Conservation (phyloP, 2,113 vertebrate genomes). For the Sialia sialis region DNA sequence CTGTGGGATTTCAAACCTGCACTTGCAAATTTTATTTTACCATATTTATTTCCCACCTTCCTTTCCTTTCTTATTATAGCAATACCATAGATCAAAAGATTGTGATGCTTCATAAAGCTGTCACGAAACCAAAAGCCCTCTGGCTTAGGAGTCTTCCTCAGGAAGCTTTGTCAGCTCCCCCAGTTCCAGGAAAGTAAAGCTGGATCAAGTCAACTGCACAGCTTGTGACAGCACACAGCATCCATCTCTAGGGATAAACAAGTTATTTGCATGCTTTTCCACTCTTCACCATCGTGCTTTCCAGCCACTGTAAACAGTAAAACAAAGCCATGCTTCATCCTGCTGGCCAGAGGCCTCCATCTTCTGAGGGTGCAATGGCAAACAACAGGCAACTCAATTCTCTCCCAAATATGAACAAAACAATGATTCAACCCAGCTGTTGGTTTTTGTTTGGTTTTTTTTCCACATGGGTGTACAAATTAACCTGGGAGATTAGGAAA, state of each 20-base stretch:
- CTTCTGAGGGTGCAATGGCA: neutral
- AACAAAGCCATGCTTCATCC: conserved; percentile 21
- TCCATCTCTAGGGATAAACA: conserved; percentile 9
- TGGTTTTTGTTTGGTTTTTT: neutral
- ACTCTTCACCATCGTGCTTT: neutral
- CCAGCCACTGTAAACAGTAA: neutral
- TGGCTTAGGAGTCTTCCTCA: neutral
- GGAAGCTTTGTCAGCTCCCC: neutral
- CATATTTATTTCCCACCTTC: neutral
- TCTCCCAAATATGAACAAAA: neutral
- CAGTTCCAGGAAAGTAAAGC: neutral
- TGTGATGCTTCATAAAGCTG: neutral
- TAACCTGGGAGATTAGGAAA: neutral
- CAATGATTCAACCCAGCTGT: neutral
- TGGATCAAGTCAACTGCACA: neutral
- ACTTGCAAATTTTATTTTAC: neutral
- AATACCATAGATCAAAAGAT: neutral
- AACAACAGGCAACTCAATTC: neutral
- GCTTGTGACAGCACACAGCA: conserved; percentile 20
- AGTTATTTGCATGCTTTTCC: conserved; percentile 34
- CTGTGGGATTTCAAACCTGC: neutral
- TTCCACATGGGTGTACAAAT: neutral
- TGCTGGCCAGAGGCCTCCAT: neutral
- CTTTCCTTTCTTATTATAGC: neutral
- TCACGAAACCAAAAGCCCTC: neutral